Evolutionary conservation across 35 echinoderm and acorn worm species (phyloP).

Genomic region (Heliocidaris tuberculata): DNA sequence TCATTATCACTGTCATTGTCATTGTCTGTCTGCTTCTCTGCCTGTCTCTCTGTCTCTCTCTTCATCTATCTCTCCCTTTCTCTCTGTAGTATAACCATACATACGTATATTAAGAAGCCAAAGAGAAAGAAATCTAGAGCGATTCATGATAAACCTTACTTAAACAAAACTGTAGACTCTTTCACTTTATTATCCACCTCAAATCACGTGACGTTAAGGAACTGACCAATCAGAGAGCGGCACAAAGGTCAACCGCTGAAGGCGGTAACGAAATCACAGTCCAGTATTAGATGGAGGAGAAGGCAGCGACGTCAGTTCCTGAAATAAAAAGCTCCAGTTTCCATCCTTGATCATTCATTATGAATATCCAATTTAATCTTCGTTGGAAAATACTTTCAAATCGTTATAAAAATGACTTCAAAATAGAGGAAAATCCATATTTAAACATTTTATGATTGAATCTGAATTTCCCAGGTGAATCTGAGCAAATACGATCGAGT

Average conservation of each 20-base stretch:
- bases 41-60: no score
- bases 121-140: no score
- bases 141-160: no score
- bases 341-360: neutral
- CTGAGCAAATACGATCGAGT: neutral
- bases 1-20: no score
- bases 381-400: neutral
- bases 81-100: no score
- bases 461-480: neutral
- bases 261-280: neutral
- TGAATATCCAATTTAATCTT: neutral
- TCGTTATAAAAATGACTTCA: neutral
- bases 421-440: slow-evolving; percentile 1
- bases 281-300: neutral
- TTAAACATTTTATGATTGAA: neutral
- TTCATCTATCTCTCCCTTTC: no score
- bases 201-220: neutral
- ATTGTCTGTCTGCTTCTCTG: no score
- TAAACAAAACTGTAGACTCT: no score
- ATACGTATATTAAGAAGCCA: no score
- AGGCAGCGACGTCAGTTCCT: neutral
- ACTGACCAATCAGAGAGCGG: neutral
- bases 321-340: neutral
- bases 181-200: no score
- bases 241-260: neutral